Evolutionary conservation across 92 coral and sea anemone genomes (phyloP).

Genomic region (Micromussa lordhowensis): DNA sequence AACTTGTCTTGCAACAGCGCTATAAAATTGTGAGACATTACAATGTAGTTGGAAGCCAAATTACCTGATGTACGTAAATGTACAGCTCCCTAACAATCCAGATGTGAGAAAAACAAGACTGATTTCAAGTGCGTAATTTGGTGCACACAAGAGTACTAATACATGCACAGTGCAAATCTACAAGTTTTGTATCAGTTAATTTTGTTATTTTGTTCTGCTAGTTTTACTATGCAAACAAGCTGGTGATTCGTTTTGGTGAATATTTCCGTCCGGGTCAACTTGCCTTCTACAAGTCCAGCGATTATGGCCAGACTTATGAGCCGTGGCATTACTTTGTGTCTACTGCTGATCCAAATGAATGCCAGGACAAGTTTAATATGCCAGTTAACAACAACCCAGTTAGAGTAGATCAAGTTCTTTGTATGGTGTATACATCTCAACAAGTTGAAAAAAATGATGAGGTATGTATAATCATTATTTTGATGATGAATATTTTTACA

Average conservation of each 20-base stretch:
- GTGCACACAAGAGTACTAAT: too few species aligned
- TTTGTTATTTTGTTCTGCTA: constrained; percentile 17
- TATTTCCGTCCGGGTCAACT: constrained; percentile 88
- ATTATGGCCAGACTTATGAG: constrained; percentile 62
- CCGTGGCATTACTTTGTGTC: constrained; percentile 91
- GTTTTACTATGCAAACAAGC: constrained; percentile 78
- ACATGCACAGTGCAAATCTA: background rate
- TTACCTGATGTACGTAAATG: too few species aligned
- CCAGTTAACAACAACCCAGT: constrained; percentile 41
- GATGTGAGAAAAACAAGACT: too few species aligned
- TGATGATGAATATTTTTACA: background rate
- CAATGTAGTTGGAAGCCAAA: too few species aligned
- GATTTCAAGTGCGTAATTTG: too few species aligned
- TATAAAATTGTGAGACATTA: too few species aligned
- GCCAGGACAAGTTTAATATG: constrained; percentile 66
- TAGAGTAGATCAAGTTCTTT: constrained; percentile 68
- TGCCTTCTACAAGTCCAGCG: constrained; percentile 78
- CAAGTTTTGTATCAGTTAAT: background rate
- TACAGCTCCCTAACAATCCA: too few species aligned
- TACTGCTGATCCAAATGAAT: constrained; percentile 44
- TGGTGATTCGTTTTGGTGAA: constrained; percentile 85
- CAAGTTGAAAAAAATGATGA: constrained; percentile 20
- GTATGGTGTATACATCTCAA: constrained; percentile 62
- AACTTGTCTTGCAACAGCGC: too few species aligned
- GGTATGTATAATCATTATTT: background rate